Conservation (phyloP, 1,140 invertebrate genomes). For the Acromyrmex charruanus region DNA sequence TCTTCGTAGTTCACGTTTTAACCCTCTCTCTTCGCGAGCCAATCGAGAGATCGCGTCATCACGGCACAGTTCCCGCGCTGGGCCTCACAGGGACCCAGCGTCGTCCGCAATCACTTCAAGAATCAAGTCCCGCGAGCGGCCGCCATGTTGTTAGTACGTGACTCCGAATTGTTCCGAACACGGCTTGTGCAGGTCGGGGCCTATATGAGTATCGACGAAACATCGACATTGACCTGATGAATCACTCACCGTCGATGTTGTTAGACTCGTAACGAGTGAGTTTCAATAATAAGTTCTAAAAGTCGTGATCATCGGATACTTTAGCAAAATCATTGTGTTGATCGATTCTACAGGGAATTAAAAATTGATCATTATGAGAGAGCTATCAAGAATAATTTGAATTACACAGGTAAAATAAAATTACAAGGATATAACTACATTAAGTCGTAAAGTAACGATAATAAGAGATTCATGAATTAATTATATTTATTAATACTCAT, state of each 20-base stretch:
- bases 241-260: conserved; percentile 39
- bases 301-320: neutral
- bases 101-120: conserved; percentile 62
- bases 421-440: neutral
- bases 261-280: neutral
- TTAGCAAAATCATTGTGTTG: neutral
- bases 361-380: neutral
- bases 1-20: conserved; percentile 36
- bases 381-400: neutral
- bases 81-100: conserved; percentile 63
- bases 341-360: neutral
- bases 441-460: neutral
- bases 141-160: conserved; percentile 76
- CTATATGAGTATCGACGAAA: neutral
- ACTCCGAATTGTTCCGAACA: conserved; percentile 45
- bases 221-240: neutral
- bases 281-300: neutral
- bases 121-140: conserved; percentile 31
- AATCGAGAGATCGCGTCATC: conserved; percentile 56
- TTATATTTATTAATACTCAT: neutral
- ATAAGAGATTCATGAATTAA: no score
- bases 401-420: neutral
- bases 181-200: neutral
- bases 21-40: conserved; percentile 57
- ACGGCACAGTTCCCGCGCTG: conserved; percentile 67